Evolutionary conservation across 2,888 invertebrate genomes (phyloP).

Genomic region (Mythimna loreyi): DNA sequence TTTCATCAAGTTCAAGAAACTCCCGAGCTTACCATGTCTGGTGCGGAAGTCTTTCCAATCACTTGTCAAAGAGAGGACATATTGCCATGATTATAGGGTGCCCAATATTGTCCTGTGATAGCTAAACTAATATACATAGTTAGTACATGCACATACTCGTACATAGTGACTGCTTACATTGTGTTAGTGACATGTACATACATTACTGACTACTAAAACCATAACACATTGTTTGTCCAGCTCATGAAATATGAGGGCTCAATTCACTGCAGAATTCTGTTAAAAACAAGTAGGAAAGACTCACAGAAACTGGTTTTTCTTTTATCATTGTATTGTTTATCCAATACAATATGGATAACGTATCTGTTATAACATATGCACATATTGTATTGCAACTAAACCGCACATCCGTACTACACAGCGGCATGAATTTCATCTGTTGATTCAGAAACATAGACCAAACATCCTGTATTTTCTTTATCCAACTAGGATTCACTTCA

Average conservation of each 20-base stretch:
- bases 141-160: too few relatives aligned
- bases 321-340: background rate
- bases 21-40: too few relatives aligned
- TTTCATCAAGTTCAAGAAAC: too few relatives aligned
- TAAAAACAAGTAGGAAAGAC: background rate
- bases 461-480: conserved; percentile 42
- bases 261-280: background rate
- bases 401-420: background rate
- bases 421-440: conserved; percentile 35
- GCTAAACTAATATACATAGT: too few relatives aligned
- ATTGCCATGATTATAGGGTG: too few relatives aligned
- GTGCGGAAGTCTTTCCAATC: too few relatives aligned
- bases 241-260: background rate
- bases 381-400: conserved; percentile 1
- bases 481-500: conserved; percentile 35
- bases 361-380: too few relatives aligned
- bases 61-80: too few relatives aligned
- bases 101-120: too few relatives aligned
- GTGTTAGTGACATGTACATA: too few relatives aligned
- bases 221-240: background rate
- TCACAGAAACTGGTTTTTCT: background rate
- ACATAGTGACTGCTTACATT: too few relatives aligned
- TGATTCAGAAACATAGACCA: conserved; percentile 37
- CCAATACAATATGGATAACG: background rate
- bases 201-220: too few relatives aligned